phyloP scores from a whole-genome alignment of 2,113 vertebrate genomes.

The Cyanoramphus novaezelandiae region DNA sequence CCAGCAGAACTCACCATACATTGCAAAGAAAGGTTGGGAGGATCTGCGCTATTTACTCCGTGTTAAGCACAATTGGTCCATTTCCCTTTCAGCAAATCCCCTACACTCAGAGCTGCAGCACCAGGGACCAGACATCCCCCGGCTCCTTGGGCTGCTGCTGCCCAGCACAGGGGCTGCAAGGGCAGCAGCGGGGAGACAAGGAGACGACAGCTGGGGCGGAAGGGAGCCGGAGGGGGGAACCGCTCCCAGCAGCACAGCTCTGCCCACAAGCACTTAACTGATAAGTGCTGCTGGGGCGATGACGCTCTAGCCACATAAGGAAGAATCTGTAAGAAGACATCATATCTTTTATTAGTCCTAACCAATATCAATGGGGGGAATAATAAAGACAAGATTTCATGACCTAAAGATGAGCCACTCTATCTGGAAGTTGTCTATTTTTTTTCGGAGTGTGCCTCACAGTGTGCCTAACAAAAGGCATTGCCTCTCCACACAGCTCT shows the following conservation, averaged over 20 bases:
- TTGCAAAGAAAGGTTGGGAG: background rate
- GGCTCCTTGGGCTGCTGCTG: background rate
- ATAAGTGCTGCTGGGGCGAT: background rate
- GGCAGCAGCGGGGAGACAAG: fast-evolving
- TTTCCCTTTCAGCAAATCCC: background rate
- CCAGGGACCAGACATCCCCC: background rate
- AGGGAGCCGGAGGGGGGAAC: background rate
- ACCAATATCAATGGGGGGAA: background rate
- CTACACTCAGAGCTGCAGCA: background rate
- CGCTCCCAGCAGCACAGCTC: background rate
- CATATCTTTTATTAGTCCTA: background rate
- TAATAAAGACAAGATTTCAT: background rate
- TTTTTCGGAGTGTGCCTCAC: background rate
- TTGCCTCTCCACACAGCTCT: background rate
- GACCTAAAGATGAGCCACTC: background rate
- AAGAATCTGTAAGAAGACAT: background rate
- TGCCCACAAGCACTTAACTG: background rate
- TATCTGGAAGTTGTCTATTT: background rate
- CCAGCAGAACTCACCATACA: background rate
- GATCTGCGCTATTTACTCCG: background rate
- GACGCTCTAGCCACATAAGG: background rate
- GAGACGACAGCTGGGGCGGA: background rate
- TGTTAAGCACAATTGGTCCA: background rate
- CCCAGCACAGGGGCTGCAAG: background rate
- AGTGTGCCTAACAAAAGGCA: background rate